Percentiles rank a stretch among this genome's conserved stretches.
Evolutionary conservation across 2,888 invertebrate genomes (phyloP).

Genomic region (Acronicta leporina): DNA sequence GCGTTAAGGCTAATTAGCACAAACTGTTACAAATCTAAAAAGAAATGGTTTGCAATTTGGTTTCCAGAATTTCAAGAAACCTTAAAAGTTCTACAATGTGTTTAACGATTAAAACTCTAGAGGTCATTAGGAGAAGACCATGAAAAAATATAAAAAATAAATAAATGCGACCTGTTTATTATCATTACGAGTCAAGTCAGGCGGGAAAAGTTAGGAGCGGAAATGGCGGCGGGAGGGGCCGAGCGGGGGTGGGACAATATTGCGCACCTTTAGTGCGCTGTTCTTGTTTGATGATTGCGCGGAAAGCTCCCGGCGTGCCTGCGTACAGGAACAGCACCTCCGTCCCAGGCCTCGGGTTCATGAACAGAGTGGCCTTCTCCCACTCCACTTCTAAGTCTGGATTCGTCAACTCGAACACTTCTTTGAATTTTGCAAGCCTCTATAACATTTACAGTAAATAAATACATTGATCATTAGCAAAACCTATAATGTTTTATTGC

Average conservation of each 20-base stretch:
- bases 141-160: slow-evolving; percentile 72
- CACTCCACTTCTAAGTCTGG: slow-evolving; percentile 68
- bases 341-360: slow-evolving; percentile 76
- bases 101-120: slow-evolving; percentile 69
- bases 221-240: slow-evolving; percentile 74
- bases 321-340: slow-evolving; percentile 71
- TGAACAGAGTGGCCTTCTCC: slow-evolving; percentile 72
- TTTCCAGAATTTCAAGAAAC: slow-evolving; percentile 1
- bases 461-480: no score
- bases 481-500: no score
- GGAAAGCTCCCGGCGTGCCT: slow-evolving; percentile 73
- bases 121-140: slow-evolving; percentile 76
- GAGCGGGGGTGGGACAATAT: slow-evolving; percentile 60
- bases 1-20: slow-evolving; percentile 9
- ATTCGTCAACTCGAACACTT: slow-evolving; percentile 64
- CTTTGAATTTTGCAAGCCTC: slow-evolving; percentile 70
- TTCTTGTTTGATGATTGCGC: slow-evolving; percentile 72
- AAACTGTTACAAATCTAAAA: slow-evolving; percentile 1
- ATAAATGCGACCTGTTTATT: slow-evolving; percentile 82
- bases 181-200: slow-evolving; percentile 82
- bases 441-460: slow-evolving; percentile 42
- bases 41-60: neutral
- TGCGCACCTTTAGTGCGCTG: slow-evolving; percentile 73
- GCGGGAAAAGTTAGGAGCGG: slow-evolving; percentile 81
- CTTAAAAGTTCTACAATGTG: slow-evolving; percentile 5